phyloP scores from a whole-genome alignment of 2,888 invertebrate species.

The Agonopterix subpropinquella region DNA sequence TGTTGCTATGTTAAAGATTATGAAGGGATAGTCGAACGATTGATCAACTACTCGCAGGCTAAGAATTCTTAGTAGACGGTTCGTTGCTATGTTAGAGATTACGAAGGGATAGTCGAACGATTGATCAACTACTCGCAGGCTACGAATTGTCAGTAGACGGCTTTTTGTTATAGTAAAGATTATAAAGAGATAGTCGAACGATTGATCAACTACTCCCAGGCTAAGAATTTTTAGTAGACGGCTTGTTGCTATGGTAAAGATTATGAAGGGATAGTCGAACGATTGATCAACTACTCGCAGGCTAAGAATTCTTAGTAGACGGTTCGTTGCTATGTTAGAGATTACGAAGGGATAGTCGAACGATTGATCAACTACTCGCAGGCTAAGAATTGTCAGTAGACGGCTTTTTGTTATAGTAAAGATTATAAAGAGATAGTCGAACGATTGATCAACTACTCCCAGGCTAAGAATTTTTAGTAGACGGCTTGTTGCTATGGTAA shows the following conservation, averaged over 20 bases:
- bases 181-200: constrained; percentile 41
- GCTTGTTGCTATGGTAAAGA: too few relatives aligned
- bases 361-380: constrained; percentile 43
- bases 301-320: constrained; percentile 32
- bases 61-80: constrained; percentile 31
- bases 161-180: too few relatives aligned
- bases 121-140: constrained; percentile 41
- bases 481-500: too few relatives aligned
- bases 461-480: constrained; percentile 35
- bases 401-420: too few relatives aligned
- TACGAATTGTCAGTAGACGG: constrained; percentile 31
- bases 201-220: constrained; percentile 40
- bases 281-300: constrained; percentile 42
- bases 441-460: constrained; percentile 40
- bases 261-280: constrained; percentile 32
- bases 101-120: constrained; percentile 34
- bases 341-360: constrained; percentile 30
- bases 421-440: constrained; percentile 38
- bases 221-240: constrained; percentile 31
- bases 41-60: constrained; percentile 39
- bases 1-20: too few relatives aligned
- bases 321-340: too few relatives aligned
- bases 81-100: too few relatives aligned
- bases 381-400: constrained; percentile 32
- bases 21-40: constrained; percentile 36